These are phyloP conservation scores for Baryphthengus martii DNA, from an alignment of 2,113 vertebrate genomes.

Conservation along the genomic window DNA sequence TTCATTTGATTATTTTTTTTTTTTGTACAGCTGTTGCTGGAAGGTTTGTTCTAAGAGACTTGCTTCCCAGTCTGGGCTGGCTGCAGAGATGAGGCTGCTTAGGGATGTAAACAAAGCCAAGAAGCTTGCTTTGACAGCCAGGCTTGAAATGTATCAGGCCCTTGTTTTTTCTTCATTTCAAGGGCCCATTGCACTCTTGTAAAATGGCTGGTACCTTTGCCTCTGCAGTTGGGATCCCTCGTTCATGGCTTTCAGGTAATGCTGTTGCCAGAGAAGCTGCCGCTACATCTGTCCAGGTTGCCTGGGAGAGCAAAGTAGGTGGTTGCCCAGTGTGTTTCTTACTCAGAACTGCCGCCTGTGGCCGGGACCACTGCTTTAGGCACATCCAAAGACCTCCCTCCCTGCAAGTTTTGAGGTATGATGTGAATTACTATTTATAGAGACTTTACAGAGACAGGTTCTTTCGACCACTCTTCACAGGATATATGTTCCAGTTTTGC, in stretches of 20 bases:
- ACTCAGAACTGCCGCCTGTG: not conserved
- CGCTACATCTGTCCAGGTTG: not conserved
- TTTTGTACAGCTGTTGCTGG: slow-evolving; percentile 17
- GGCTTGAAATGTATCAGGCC: not conserved
- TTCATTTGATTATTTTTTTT: not conserved
- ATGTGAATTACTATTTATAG: not conserved
- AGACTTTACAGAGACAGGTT: not conserved
- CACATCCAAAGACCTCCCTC: not conserved
- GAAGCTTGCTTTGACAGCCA: not conserved
- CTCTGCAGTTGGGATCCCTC: not conserved
- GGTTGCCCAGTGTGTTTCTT: not conserved
- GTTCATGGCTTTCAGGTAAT: not conserved
- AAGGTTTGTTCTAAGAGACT: not conserved
- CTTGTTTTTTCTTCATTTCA: not conserved
- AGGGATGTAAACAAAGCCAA: not conserved
- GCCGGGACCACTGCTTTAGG: not conserved
- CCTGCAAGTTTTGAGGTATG: not conserved
- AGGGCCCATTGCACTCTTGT: not conserved
- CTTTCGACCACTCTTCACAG: not conserved
- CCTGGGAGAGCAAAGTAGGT: not conserved
- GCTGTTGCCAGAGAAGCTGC: not conserved
- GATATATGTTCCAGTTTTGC: not conserved
- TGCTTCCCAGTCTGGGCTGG: not conserved
- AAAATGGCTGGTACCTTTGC: not conserved
- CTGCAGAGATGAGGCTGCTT: slow-evolving; percentile 10